Evolutionary conservation across 1,140 invertebrate genomes (phyloP), one percentile per base, ranked within the genome.

Genomic region (Caenorhabditis brenneri): DNA sequence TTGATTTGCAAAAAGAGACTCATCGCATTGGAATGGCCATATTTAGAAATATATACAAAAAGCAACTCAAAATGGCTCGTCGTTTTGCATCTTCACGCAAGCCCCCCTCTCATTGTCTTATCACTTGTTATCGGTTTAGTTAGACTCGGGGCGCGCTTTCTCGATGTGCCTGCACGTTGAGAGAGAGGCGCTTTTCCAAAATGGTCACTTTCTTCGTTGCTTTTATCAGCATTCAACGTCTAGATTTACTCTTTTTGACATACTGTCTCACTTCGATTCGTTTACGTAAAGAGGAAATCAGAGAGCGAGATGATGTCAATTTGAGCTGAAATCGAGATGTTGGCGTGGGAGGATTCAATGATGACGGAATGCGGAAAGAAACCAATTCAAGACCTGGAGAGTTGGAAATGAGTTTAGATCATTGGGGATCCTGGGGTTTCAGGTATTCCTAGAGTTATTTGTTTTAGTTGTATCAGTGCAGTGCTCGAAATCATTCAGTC

Each of bases 121-220:
- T 74, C 65, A 74, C 10, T 42, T 74, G 65, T 74, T 74, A 74
- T 74, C 65, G 65, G 36, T 74, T 74, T 74, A 42, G 65, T 74
- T 74, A 74, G 15, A 74, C 36, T 4, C 16, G 15, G 7, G 53
- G 10, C 36, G 36, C 5, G n/a, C n/a, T n/a, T n/a, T 42, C 42
- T 42, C 53, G n/a, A 58, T 58, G n/a, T n/a, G 33, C 65, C 31
- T 55, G 65, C 36, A 74, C n/a, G 5, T 12, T 36, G n/a, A n/a
- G n/a, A n/a, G n/a, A n/a, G n/a, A 9, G 19, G 19, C 53, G 53
- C 29, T 74, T 74, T 74, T 74, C 65, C 65, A 74, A 74, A 74
- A 74, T 74, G 65, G 65, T 74, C 65, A 74, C 65, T 74, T 24
- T 74, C 65, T 46, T 74, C 19, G 65, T 24, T 42, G 36, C 36